Percentiles rank a stretch among this genome's conserved stretches.
phyloP scores from a whole-genome alignment of 2,888 invertebrate species.

The Drosophila rubida region DNA sequence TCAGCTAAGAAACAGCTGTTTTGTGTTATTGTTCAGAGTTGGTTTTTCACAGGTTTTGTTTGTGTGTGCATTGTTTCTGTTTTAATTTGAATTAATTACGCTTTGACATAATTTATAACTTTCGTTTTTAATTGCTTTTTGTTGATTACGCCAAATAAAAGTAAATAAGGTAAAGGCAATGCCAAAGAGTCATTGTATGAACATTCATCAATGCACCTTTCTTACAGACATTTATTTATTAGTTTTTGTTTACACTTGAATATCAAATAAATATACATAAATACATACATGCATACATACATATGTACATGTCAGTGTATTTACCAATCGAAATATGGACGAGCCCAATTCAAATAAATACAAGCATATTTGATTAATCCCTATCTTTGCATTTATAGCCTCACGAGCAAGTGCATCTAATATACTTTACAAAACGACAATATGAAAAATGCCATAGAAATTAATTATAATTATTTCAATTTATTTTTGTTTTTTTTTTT shows the following conservation, averaged over 20 bases:
- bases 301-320: background rate
- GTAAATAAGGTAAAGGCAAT: conserved; percentile 33
- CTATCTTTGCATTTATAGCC: background rate
- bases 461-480: too few relatives aligned
- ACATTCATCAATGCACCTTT: background rate
- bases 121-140: conserved; percentile 3
- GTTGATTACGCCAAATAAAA: conserved; percentile 1
- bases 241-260: background rate
- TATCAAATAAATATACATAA: background rate
- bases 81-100: conserved; percentile 26
- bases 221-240: background rate
- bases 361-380: background rate
- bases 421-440: background rate
- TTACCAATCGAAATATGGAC: background rate
- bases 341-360: background rate
- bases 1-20: conserved; percentile 41
- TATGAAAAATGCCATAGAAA: too few relatives aligned
- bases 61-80: conserved; percentile 14
- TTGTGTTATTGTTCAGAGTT: conserved; percentile 11
- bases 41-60: conserved; percentile 18
- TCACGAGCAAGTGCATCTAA: background rate
- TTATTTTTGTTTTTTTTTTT: background rate
- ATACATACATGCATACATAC: background rate
- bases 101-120: conserved; percentile 1
- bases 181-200: background rate